Percentiles rank a stretch among this genome's conserved stretches.
Evolutionary conservation across 2,888 invertebrate species (phyloP).

Genomic region (Mylabris sibirica): DNA sequence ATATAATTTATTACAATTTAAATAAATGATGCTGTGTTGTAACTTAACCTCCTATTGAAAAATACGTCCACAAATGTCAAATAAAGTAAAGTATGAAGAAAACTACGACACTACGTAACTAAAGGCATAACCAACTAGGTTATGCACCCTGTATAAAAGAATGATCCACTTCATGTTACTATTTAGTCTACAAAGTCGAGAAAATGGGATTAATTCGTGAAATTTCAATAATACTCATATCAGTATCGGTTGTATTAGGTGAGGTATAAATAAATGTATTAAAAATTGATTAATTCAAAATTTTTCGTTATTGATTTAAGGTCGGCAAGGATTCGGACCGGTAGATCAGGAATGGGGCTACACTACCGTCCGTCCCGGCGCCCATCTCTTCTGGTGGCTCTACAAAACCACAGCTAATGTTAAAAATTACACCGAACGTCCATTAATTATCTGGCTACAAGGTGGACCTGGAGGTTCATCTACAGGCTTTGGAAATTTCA

Average conservation of each 20-base stretch:
- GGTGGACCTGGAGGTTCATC: conserved; percentile 78
- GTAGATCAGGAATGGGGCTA: conserved; percentile 75
- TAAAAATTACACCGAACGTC: conserved; percentile 14
- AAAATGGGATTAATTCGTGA: too few species aligned
- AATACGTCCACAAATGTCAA: too few species aligned
- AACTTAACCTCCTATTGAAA: too few species aligned
- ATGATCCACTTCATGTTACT: too few species aligned
- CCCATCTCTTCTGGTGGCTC: conserved; percentile 85
- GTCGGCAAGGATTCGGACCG: conserved; percentile 60
- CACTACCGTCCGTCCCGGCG: conserved; percentile 72
- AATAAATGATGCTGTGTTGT: too few species aligned
- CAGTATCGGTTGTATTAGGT: not conserved
- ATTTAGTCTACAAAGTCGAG: too few species aligned
- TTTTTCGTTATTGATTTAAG: not conserved
- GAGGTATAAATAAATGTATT: not conserved
- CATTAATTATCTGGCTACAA: conserved; percentile 63
- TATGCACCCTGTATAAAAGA: too few species aligned
- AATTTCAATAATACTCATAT: too few species aligned
- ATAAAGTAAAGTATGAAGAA: too few species aligned
- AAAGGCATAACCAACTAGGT: too few species aligned
- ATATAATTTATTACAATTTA: too few species aligned
- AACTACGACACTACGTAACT: too few species aligned
- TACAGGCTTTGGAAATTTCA: conserved; percentile 78
- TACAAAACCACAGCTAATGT: conserved; percentile 25
- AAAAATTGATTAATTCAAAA: not conserved